Conservation (phyloP, 2,113 vertebrate species). For the Myotis davidii region DNA sequence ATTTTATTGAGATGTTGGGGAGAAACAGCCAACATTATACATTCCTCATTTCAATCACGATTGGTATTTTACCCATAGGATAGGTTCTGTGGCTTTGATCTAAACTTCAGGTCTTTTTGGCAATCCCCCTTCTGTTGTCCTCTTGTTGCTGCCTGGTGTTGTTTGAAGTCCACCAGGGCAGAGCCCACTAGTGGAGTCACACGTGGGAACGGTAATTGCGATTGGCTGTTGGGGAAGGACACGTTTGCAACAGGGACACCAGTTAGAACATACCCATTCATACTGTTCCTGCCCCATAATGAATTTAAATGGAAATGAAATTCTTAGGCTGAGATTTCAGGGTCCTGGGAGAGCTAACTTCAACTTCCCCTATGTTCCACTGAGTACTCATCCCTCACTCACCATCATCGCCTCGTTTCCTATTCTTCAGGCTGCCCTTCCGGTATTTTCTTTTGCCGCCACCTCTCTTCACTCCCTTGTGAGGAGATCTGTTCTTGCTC, state of each 20-base stretch:
- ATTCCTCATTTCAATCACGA: conserved; percentile 51
- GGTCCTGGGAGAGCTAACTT: neutral
- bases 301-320: neutral
- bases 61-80: conserved; percentile 64
- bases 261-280: neutral
- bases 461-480: conserved; percentile 77
- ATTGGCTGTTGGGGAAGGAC: conserved; percentile 58
- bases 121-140: conserved; percentile 35
- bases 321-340: neutral
- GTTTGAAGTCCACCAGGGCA: conserved; percentile 49
- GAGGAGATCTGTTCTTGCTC: conserved; percentile 71
- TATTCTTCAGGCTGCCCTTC: conserved; percentile 57
- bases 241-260: neutral
- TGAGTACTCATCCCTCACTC: neutral
- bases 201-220: conserved; percentile 62
- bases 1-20: conserved; percentile 76
- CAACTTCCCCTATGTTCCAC: no score
- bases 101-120: conserved; percentile 42
- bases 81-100: conserved; percentile 57
- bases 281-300: neutral
- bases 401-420: conserved; percentile 72
- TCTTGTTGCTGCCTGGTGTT: conserved; percentile 31
- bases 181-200: conserved; percentile 22
- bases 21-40: conserved; percentile 73
- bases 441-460: conserved; percentile 71